Evolutionary conservation across 2,888 invertebrate genomes (phyloP).

Genomic region (Sarcophaga rosellei): DNA sequence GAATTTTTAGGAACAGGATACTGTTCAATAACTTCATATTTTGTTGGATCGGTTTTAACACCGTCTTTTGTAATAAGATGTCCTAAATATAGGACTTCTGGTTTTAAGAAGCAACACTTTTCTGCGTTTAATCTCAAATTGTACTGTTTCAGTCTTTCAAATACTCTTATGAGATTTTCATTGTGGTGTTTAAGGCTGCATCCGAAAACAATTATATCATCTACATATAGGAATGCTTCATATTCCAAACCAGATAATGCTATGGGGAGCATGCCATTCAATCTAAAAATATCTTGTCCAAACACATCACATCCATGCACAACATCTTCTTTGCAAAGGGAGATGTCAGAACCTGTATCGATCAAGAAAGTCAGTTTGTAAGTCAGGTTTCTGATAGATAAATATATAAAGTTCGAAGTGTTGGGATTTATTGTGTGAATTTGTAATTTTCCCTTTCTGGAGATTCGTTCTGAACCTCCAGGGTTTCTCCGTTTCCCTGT

Average conservation of each 20-base stretch:
- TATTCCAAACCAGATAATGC: conserved; percentile 23
- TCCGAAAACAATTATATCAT: conserved; percentile 7
- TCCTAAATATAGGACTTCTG: too few species aligned
- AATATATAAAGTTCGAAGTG: neutral
- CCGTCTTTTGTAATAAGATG: too few species aligned
- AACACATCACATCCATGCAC: neutral
- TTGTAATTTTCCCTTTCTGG: neutral
- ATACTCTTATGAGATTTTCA: conserved; percentile 15
- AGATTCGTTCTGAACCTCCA: neutral
- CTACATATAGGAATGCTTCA: conserved; percentile 26
- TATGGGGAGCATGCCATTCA: conserved; percentile 16
- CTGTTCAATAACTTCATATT: too few species aligned
- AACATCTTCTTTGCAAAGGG: neutral
- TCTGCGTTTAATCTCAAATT: too few species aligned
- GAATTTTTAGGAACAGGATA: too few species aligned
- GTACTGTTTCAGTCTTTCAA: conserved; percentile 5
- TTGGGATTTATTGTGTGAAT: neutral
- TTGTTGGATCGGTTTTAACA: too few species aligned
- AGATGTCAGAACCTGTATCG: neutral
- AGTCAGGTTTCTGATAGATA: neutral
- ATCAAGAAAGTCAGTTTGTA: too few species aligned
- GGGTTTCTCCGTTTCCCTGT: conserved; percentile 7
- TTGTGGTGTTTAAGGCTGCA: conserved; percentile 30
- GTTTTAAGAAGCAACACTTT: too few species aligned
- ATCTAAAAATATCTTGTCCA: neutral